A percentile compares a stretch with the other conserved stretches of the same genome.
Evolutionary conservation across 2,888 invertebrate species (phyloP).

Genomic region (Bugulina stolonifera): DNA sequence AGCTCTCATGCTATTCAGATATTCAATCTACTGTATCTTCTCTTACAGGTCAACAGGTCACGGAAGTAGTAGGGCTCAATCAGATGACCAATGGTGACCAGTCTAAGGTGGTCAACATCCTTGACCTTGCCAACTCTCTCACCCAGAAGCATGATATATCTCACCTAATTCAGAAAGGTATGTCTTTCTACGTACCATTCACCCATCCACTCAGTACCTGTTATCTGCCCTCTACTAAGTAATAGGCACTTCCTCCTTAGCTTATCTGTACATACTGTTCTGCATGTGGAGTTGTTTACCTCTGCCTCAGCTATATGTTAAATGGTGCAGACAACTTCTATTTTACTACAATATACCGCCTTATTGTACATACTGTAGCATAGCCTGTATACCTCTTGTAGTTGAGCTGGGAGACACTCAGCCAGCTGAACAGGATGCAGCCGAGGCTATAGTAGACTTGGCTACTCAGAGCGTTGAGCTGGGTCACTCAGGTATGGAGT

Average conservation of each 20-base stretch:
- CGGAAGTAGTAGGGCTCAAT: slow-evolving; percentile 25
- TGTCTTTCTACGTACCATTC: too few relatives aligned
- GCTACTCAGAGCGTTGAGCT: slow-evolving; percentile 5
- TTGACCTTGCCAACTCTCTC: slow-evolving; percentile 35
- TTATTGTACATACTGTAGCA: too few relatives aligned
- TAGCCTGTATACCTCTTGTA: neutral
- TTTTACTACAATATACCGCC: too few relatives aligned
- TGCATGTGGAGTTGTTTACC: too few relatives aligned
- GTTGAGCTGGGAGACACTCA: neutral
- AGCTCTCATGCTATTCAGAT: too few relatives aligned
- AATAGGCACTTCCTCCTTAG: too few relatives aligned
- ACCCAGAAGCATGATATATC: slow-evolving; percentile 21
- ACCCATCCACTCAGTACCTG: too few relatives aligned
- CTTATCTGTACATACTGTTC: too few relatives aligned
- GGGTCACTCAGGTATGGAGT: neutral
- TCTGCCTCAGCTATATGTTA: too few relatives aligned
- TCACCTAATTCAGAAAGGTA: slow-evolving; percentile 10
- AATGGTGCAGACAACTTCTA: too few relatives aligned
- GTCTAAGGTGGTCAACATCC: slow-evolving; percentile 33
- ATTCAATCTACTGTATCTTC: too few relatives aligned
- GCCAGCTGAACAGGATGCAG: slow-evolving; percentile 5
- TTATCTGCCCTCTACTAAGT: too few relatives aligned
- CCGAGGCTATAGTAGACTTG: slow-evolving; percentile 22
- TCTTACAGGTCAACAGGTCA: slow-evolving; percentile 22
- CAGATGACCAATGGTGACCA: slow-evolving; percentile 26